Percentiles rank a stretch among this genome's conserved stretches.
phyloP scores from a whole-genome alignment of 2,888 invertebrate species.

The Machimus atricapillus region DNA sequence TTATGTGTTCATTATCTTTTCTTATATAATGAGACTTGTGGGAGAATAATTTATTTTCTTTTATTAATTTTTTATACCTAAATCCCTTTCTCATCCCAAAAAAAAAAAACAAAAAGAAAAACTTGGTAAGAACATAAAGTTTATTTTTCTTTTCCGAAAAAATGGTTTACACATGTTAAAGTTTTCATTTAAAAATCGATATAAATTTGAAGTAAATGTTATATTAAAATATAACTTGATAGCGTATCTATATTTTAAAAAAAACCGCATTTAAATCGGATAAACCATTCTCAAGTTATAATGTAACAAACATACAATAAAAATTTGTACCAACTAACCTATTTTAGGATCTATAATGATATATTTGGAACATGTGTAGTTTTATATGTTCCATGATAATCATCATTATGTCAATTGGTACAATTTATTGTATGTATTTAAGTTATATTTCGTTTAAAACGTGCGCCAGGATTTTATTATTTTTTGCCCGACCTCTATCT shows the following conservation, averaged over 20 bases:
- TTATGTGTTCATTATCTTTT: not conserved
- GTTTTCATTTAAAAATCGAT: not conserved
- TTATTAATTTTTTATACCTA: not conserved
- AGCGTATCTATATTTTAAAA: not conserved
- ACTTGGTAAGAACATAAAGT: too few species aligned
- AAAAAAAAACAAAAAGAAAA: too few species aligned
- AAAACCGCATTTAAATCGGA: not conserved
- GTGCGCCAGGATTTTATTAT: too few species aligned
- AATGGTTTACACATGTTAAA: too few species aligned
- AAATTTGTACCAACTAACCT: not conserved
- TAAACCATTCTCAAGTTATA: not conserved
- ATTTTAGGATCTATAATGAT: too few species aligned
- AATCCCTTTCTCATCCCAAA: not conserved
- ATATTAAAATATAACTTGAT: not conserved
- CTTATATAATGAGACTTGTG: not conserved
- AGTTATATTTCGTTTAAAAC: too few species aligned
- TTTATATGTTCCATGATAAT: too few species aligned
- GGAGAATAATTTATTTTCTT: not conserved
- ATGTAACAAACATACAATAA: not conserved
- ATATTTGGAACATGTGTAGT: too few species aligned
- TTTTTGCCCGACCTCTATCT: too few species aligned
- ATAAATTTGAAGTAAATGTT: not conserved
- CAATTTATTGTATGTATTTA: too few species aligned
- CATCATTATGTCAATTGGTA: too few species aligned
- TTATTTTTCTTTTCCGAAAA: too few species aligned